Percentiles rank a stretch among this genome's conserved stretches.
phyloP scores from a whole-genome alignment of 2,113 vertebrate species.

The Gobio gobio region DNA sequence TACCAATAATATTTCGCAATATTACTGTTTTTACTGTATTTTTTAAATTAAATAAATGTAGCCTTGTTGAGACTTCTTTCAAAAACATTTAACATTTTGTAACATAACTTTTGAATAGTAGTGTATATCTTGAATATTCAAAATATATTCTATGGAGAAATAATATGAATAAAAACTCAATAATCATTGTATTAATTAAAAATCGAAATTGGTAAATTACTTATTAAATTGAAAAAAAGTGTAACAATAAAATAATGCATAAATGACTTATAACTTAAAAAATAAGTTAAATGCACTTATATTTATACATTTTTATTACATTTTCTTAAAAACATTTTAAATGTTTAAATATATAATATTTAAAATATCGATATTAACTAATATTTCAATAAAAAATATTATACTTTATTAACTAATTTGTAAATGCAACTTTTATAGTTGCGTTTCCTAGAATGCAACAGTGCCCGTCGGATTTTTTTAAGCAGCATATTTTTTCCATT shows the following conservation, averaged over 20 bases:
- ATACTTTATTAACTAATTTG: too few relatives aligned
- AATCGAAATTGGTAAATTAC: neutral
- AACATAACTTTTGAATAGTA: neutral
- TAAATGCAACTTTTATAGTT: too few relatives aligned
- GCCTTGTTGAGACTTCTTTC: neutral
- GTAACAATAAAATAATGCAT: neutral
- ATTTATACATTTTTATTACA: too few relatives aligned
- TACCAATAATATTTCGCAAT: neutral
- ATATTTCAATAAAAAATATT: too few relatives aligned
- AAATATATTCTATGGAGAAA: neutral
- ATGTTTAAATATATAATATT: neutral
- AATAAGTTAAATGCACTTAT: too few relatives aligned
- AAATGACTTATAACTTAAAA: too few relatives aligned
- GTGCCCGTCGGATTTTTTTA: too few relatives aligned
- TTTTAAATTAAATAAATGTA: neutral
- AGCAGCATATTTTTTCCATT: too few relatives aligned
- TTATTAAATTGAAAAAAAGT: neutral
- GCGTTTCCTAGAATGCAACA: too few relatives aligned
- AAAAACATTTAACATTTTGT: neutral
- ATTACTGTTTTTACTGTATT: neutral
- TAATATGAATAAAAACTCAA: neutral
- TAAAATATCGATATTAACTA: neutral
- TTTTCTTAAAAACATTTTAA: too few relatives aligned
- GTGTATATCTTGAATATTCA: neutral
- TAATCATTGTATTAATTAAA: neutral